Base-by-base conservation (phyloP, 2,888 invertebrate genomes). In the Deroplatys truncata region DNA sequence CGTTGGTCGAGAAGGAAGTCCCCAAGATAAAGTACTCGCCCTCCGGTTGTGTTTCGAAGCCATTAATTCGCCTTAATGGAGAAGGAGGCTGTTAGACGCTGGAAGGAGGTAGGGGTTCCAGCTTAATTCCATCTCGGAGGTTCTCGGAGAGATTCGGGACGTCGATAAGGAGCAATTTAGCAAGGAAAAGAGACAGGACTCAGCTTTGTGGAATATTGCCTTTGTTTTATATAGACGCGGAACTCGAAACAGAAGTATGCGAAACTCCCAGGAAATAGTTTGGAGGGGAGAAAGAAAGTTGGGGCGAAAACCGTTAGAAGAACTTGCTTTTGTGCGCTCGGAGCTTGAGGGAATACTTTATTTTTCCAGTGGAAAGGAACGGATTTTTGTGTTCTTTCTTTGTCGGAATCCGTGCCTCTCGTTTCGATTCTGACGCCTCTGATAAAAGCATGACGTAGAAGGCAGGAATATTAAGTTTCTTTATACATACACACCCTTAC, bases 21-120 rank as follows among this genome's bases (percentile, higher is more conserved):
- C 25, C 43, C 43, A 28, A 88, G 88, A 88, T 88, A 88, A 88
- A 88, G 88, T 49, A 31, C 28, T 28, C 29, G 83, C 56, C 56
- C 84, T 87, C 87, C 8, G 56, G 84, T 88, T 84, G 35, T 88
- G 84, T 84, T 88, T 84, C 43, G 56, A 84, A 84, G 84, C 88
- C 88, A 88, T 88, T 87, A 88, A 88, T 88, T 88, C 84, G 88
- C 88, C 88, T 88, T 88, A 88, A 88, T 88, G 88, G 87, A 87
- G 85, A 85, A 35, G 31, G 43, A 84, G 88, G 84, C 88, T 88
- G 43, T 56, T 49, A 85, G 88, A 84, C 43, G 49, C 83, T 35
- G 56, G 56, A 56, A 56, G 56, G 56, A 56, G 56, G 56, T 56
- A 56, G 56, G 35, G 31, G 15, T 20, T 82, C 88, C 31, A 10